Evolutionary conservation across 92 coral and sea anemone genomes (phyloP).

Genomic region (Epizoanthus rinbou): DNA sequence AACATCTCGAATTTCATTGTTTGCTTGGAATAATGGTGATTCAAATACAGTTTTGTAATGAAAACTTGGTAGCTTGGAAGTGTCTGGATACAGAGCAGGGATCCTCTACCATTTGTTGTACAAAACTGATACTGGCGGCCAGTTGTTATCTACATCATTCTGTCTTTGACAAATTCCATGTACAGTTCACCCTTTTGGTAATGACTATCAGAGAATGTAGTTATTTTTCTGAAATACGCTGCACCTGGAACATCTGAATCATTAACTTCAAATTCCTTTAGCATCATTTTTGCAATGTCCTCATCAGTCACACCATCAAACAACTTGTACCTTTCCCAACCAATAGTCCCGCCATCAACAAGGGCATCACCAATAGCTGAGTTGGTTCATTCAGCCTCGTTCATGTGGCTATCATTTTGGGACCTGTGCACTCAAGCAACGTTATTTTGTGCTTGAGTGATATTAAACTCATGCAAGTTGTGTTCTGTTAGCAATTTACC

Average conservation of each 20-base stretch:
- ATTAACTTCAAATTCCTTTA: constrained; percentile 15
- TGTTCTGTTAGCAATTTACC: too few species aligned
- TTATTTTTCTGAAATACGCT: constrained; percentile 46
- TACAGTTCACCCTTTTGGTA: constrained; percentile 52
- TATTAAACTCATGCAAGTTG: not conserved
- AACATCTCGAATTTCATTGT: constrained; percentile 36
- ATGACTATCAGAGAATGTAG: constrained; percentile 45
- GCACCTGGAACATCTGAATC: constrained; percentile 45
- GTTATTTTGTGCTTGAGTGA: not conserved
- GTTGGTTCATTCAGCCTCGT: constrained; percentile 22
- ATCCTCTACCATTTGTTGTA: constrained; percentile 31
- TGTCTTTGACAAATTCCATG: constrained; percentile 52
- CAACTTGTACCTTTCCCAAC: constrained; percentile 12
- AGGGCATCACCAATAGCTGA: constrained; percentile 45
- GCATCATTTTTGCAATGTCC: constrained; percentile 18
- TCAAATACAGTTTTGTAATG: constrained; percentile 41
- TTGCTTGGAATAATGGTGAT: constrained; percentile 29
- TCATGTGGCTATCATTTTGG: constrained; percentile 31
- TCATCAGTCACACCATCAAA: constrained; percentile 34
- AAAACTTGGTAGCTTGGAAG: constrained; percentile 36
- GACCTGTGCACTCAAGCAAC: constrained; percentile 15
- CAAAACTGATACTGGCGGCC: constrained; percentile 47
- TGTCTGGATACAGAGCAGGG: constrained; percentile 50
- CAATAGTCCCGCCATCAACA: constrained; percentile 37
- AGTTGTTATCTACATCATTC: constrained; percentile 39